Percentiles rank a stretch among this genome's conserved stretches.
Conservation (phyloP, 2,797 vertebrate species). For the Babyrousa celebensis region DNA sequence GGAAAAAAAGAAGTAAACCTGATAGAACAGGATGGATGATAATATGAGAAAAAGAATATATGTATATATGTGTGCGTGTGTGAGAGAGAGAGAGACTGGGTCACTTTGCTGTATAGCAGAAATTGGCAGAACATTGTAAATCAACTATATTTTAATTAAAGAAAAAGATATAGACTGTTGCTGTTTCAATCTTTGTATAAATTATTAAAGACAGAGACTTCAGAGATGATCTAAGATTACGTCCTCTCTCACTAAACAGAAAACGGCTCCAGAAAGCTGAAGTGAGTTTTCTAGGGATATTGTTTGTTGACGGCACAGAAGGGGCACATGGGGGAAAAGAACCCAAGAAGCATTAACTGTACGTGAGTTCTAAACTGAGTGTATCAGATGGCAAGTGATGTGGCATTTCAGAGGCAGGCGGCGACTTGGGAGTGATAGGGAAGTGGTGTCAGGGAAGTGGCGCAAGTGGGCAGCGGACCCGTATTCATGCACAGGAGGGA, state of each 20-base stretch:
- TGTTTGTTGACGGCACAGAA: constrained; percentile 63
- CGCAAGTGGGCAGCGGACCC: not conserved
- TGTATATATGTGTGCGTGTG: no score
- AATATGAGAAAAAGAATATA: no score
- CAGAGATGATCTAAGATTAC: not conserved
- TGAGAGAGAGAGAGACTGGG: no score
- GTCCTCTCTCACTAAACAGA: not conserved
- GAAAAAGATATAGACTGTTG: not conserved
- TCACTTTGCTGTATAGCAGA: no score
- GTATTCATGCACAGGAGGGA: not conserved
- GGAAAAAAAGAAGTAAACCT: no score
- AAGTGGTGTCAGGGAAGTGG: not conserved
- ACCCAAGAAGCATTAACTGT: not conserved
- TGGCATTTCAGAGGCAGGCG: not conserved
- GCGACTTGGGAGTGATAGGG: not conserved
- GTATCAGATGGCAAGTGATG: not conserved
- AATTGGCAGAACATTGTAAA: no score
- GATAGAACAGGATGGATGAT: no score
- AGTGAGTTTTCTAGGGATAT: constrained; percentile 41
- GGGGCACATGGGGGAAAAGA: not conserved
- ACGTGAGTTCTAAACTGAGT: not conserved
- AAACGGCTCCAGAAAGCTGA: not conserved
- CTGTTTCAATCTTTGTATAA: not conserved
- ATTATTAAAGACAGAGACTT: not conserved
- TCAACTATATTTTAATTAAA: no score